phyloP scores from a whole-genome alignment of 2,113 vertebrate genomes.

The Saiga tatarica region DNA sequence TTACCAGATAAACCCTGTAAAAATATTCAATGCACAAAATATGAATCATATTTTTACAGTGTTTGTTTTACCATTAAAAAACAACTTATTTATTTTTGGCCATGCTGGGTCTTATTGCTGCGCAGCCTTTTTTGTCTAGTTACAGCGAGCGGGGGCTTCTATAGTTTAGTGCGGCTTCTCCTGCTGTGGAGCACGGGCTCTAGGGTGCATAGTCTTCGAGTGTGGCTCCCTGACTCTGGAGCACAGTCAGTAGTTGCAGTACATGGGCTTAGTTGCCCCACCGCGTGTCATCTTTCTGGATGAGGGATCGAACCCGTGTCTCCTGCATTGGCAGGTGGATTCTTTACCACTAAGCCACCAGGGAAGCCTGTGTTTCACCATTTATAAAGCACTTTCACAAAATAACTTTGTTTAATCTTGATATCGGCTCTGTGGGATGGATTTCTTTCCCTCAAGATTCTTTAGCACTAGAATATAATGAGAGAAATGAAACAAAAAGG shows the following conservation, averaged over 20 bases:
- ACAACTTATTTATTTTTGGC: neutral
- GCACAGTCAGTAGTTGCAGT: neutral
- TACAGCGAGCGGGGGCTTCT: neutral
- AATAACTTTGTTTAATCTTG: neutral
- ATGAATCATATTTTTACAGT: neutral
- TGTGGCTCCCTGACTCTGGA: neutral
- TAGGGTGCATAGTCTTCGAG: neutral
- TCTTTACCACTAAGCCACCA: neutral
- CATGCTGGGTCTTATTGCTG: neutral
- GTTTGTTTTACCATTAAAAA: neutral
- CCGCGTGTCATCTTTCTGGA: neutral
- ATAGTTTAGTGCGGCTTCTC: neutral
- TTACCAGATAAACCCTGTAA: neutral
- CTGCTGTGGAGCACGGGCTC: neutral
- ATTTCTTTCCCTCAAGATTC: neutral
- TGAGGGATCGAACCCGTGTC: neutral
- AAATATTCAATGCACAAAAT: slow-evolving; percentile 18
- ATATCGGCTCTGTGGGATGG: neutral
- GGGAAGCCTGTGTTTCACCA: neutral
- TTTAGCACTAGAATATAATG: neutral
- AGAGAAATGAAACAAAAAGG: neutral
- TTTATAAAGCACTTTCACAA: neutral
- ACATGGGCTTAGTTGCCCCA: neutral
- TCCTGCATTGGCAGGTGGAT: neutral
- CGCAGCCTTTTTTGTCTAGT: neutral